Percentiles rank a stretch among this genome's conserved stretches.
Evolutionary conservation across 2,888 invertebrate species (phyloP).

Genomic region (Agrotis puta): DNA sequence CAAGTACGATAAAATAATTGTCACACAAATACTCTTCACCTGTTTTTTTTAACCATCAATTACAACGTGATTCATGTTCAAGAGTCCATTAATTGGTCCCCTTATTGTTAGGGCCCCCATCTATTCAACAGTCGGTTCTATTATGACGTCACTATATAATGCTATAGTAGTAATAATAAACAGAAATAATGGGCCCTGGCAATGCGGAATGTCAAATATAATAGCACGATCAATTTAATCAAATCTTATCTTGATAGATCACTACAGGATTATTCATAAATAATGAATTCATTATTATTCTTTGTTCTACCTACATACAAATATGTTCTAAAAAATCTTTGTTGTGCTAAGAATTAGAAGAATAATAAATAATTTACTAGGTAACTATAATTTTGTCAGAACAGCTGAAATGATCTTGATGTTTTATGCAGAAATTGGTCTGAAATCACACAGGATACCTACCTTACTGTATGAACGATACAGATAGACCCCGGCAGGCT

Average conservation of each 20-base stretch:
- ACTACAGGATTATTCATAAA: not conserved
- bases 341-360: no score
- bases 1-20: slow-evolving; percentile 16
- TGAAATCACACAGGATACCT: no score
- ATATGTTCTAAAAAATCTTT: no score
- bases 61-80: slow-evolving; percentile 42
- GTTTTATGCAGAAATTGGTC: no score
- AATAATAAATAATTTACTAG: no score
- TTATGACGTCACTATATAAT: slow-evolving; percentile 31
- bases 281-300: no score
- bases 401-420: no score
- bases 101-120: slow-evolving; percentile 33
- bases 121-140: slow-evolving; percentile 6
- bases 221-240: slow-evolving; percentile 5
- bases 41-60: slow-evolving; percentile 36
- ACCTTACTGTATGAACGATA: no score
- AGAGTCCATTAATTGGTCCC: slow-evolving; percentile 28
- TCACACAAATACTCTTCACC: slow-evolving; percentile 22
- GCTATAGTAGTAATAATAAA: slow-evolving; percentile 9
- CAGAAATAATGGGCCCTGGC: slow-evolving; percentile 21
- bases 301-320: no score
- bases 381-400: no score
- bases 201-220: not conserved
- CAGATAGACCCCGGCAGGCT: no score
- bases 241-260: slow-evolving; percentile 29